Percentiles rank a stretch among this genome's conserved stretches.
Conservation (phyloP, 1,140 invertebrate species). For the Radopholus similis region DNA sequence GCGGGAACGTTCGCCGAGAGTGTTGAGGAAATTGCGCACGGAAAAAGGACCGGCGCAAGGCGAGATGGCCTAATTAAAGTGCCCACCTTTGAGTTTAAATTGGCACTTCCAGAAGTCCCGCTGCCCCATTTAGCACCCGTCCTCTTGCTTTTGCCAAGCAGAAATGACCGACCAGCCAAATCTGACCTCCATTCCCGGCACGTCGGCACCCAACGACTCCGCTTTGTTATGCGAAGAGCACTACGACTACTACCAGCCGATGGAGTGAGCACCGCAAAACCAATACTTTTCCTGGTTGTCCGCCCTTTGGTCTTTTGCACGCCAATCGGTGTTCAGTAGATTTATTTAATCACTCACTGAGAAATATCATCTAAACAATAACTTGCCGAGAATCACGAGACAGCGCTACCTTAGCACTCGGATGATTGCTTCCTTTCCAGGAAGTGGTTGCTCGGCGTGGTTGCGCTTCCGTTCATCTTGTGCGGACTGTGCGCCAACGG, state of each 20-base stretch:
- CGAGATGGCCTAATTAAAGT: not conserved
- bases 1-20: no score
- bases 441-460: constrained; percentile 29
- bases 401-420: not conserved
- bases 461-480: constrained; percentile 50
- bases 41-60: no score
- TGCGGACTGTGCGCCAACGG: constrained; percentile 43
- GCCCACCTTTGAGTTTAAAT: not conserved
- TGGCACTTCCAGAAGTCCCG: not conserved
- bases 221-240: constrained; percentile 22
- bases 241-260: constrained; percentile 45
- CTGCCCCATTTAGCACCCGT: not conserved
- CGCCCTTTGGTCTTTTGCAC: no score
- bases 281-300: no score
- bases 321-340: not conserved
- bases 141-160: not conserved
- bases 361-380: not conserved
- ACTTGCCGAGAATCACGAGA: not conserved
- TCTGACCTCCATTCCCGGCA: not conserved
- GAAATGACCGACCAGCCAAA: not conserved
- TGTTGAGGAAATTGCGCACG: no score
- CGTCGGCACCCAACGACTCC: not conserved
- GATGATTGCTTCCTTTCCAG: constrained; percentile 16
- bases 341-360: constrained; percentile 9
- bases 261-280: constrained; percentile 34